These are phyloP conservation scores for Darevskia nairensis DNA, from an alignment of 2,797 vertebrate genomes.

Conservation along the genomic window DNA sequence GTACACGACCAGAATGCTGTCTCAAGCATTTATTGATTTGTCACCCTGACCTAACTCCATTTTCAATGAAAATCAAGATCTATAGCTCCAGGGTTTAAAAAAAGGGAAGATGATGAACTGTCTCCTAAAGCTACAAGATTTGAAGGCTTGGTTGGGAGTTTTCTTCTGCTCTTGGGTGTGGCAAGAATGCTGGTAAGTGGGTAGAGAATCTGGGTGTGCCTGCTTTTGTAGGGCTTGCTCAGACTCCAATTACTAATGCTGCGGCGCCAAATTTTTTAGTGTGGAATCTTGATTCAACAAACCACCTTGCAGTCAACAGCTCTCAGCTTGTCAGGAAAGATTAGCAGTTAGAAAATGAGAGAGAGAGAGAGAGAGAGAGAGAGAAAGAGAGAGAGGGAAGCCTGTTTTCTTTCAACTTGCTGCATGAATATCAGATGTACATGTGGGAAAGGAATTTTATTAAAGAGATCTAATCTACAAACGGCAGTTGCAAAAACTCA, in stretches of 20 bases:
- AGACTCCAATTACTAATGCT: conserved; percentile 55
- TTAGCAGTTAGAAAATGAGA: not conserved
- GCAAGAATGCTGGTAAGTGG: conserved; percentile 3
- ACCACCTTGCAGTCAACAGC: conserved; percentile 35
- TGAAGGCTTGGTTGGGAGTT: not conserved
- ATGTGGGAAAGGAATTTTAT: not conserved
- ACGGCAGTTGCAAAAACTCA: not conserved
- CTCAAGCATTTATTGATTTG: rapidly evolving
- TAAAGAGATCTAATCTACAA: not conserved
- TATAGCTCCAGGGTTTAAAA: not conserved
- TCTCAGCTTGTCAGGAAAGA: conserved; percentile 13
- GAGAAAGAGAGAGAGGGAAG: not conserved
- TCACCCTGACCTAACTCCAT: not conserved
- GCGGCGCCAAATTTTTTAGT: conserved; percentile 53
- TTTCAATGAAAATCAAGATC: not conserved
- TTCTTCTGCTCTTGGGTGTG: conserved; percentile 33
- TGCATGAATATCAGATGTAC: not conserved
- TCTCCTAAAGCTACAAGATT: conserved; percentile 48
- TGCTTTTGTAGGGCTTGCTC: not conserved
- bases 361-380: not conserved
- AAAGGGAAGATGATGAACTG: not conserved
- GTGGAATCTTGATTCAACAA: not conserved
- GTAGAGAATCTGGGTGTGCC: conserved; percentile 54
- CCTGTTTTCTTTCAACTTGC: not conserved
- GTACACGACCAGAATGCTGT: not conserved